Base-by-base conservation (phyloP, 2,113 vertebrate species). In the Lophotis ruficrista region DNA sequence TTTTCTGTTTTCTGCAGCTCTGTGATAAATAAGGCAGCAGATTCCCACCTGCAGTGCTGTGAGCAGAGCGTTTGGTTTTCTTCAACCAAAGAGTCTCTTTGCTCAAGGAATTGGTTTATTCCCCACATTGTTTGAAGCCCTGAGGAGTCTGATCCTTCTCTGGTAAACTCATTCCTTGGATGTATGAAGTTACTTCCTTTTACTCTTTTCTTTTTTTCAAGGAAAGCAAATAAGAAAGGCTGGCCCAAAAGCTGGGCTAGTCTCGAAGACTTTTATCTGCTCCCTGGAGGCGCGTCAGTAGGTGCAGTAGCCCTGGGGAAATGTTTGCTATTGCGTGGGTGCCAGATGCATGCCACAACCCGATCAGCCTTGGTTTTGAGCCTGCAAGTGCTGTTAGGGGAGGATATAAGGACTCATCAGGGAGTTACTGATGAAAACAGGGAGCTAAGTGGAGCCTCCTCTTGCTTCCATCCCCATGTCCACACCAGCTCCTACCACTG, bases 21-120 rank as follows among this genome's bases (percentile, higher is more conserved):
- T 76, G 73, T 50, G 81, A 82, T 94, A 94, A 89, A 79, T 60
- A 94, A 75, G 62, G 48, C 61, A 89, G 78, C 87, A 96, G 41
- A 83, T 76, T 96, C 77, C 65, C 73, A 91, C 95, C 89, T 96
- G 95, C 83, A 79, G 27, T 51, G 93, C 87, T 95, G 61, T 76
- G 53, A 89, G 91, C 81, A 81, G 50, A 38, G 21, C 61, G 45
- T 83, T 94, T 71, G 78, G 22, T 72, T 96, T 93, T 62, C 58
- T 90, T 76, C 81, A 85, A 65, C 73, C 25, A 37, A 94, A 19
- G 25, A 82, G 38, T 23, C n/a, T 90, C 84, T 95, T 91, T 85
- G 60, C 87, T 93, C 38, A 70, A 90, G 62, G 66, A 93, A 83
- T 20, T 21, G 4, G 1, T 68, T 89, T 50, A 65, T 6, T 6